Evolutionary conservation across 2,113 vertebrate species (phyloP).

Genomic region (Prunella himalayana): DNA sequence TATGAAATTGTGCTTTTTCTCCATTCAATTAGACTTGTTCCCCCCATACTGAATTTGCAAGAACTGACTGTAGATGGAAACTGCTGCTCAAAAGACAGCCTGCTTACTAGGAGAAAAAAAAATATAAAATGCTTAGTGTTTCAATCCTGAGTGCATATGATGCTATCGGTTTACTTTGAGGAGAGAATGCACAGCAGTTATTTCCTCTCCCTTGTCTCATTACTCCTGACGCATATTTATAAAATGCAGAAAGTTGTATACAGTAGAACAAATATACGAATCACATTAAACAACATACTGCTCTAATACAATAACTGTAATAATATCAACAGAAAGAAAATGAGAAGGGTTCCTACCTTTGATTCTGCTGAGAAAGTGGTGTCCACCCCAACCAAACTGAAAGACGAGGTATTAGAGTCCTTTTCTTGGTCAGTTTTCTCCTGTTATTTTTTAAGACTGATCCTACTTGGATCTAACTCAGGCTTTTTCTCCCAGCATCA

Average conservation of each 20-base stretch:
- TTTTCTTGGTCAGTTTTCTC: slow-evolving; percentile 32
- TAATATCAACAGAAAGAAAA: not conserved
- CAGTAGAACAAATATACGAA: not conserved
- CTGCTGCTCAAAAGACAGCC: not conserved
- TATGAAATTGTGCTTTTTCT: not conserved
- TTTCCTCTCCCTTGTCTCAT: not conserved
- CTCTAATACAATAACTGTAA: not conserved
- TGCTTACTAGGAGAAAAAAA: not conserved
- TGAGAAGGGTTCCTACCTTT: slow-evolving; percentile 71
- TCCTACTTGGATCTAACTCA: slow-evolving; percentile 76
- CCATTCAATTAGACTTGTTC: not conserved
- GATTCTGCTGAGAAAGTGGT: slow-evolving; percentile 52
- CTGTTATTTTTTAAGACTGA: slow-evolving; percentile 62
- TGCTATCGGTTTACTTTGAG: not conserved
- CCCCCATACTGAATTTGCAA: not conserved
- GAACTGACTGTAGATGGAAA: not conserved
- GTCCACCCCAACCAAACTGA: slow-evolving; percentile 56
- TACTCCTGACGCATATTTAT: not conserved
- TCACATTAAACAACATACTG: not conserved
- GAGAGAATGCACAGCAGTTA: not conserved
- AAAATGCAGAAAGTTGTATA: slow-evolving; percentile 48
- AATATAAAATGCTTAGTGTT: not conserved
- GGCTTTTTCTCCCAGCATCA: slow-evolving; percentile 71
- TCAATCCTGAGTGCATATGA: not conserved
- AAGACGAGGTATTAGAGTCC: slow-evolving; percentile 38